These are phyloP conservation scores for Acanthosepion lycidas DNA, from an alignment of 2,888 invertebrate genomes.

Conservation along the genomic window DNA sequence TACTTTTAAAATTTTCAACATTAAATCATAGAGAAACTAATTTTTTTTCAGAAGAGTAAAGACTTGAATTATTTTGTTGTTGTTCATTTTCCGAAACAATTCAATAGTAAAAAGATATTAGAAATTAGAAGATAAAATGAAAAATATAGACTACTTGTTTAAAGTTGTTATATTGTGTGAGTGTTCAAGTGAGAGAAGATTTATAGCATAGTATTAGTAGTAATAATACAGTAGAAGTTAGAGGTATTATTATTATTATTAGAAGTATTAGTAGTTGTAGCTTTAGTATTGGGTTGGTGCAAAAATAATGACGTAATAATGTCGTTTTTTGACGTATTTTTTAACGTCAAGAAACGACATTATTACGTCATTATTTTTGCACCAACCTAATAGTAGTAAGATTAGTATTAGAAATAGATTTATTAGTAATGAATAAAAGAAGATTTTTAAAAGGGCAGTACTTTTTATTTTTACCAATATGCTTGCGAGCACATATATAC, in stretches of 20 bases:
- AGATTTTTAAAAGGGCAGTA: slow-evolving; percentile 20
- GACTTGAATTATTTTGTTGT: background rate
- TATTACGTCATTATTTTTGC: no score
- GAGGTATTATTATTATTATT: background rate
- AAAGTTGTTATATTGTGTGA: background rate
- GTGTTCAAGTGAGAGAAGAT: background rate
- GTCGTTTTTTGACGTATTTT: no score
- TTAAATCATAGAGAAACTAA: slow-evolving; percentile 1
- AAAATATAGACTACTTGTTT: background rate
- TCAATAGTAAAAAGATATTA: background rate
- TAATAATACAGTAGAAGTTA: background rate
- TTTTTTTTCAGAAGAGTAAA: background rate
- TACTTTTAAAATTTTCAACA: slow-evolving; percentile 33
- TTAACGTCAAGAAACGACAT: no score
- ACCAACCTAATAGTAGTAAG: no score
- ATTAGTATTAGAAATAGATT: slow-evolving; percentile 20
- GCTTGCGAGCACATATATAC: background rate
- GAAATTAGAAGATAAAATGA: background rate
- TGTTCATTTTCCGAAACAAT: background rate
- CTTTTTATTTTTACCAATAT: slow-evolving; percentile 34
- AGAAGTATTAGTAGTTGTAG: background rate
- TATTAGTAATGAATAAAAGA: background rate
- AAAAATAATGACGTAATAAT: no score
- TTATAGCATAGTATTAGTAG: background rate
- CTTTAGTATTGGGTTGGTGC: no score